phyloP scores from a whole-genome alignment of 2,113 vertebrate species.

The Labeo rohita region DNA sequence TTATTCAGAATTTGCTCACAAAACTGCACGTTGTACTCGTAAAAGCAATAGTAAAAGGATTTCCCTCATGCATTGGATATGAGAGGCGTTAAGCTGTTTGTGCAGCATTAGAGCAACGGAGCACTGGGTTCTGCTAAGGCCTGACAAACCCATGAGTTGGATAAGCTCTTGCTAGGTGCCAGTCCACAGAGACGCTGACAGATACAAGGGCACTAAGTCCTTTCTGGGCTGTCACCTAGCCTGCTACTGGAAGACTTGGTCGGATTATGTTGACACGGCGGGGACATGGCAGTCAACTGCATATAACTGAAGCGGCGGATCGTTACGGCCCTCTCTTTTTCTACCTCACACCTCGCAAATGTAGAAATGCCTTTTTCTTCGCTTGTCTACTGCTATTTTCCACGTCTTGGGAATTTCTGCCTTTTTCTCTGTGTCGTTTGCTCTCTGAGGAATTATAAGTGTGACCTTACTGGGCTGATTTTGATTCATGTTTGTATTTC shows the following conservation, averaged over 20 bases:
- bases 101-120: background rate
- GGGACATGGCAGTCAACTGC: constrained; percentile 49
- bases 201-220: constrained; percentile 48
- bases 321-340: background rate
- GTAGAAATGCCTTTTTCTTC: background rate
- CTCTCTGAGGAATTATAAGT: background rate
- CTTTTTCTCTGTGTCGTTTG: background rate
- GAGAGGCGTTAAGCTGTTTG: constrained; percentile 10
- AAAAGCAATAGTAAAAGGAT: constrained; percentile 22
- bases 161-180: constrained; percentile 38
- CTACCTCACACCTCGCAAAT: constrained; percentile 5
- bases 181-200: constrained; percentile 48
- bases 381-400: constrained; percentile 30
- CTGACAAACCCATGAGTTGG: constrained; percentile 34
- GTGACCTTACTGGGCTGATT: constrained; percentile 33
- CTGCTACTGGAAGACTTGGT: constrained; percentile 33
- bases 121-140: constrained; percentile 41
- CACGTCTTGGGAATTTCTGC: background rate
- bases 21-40: constrained; percentile 6
- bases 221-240: constrained; percentile 51
- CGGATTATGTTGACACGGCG: constrained; percentile 49
- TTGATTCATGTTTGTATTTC: constrained; percentile 33
- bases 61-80: constrained; percentile 30
- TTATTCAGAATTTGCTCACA: constrained; percentile 14
- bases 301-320: constrained; percentile 24